Conservation (phyloP, 2,113 vertebrate genomes). For the Nettapus auritus region DNA sequence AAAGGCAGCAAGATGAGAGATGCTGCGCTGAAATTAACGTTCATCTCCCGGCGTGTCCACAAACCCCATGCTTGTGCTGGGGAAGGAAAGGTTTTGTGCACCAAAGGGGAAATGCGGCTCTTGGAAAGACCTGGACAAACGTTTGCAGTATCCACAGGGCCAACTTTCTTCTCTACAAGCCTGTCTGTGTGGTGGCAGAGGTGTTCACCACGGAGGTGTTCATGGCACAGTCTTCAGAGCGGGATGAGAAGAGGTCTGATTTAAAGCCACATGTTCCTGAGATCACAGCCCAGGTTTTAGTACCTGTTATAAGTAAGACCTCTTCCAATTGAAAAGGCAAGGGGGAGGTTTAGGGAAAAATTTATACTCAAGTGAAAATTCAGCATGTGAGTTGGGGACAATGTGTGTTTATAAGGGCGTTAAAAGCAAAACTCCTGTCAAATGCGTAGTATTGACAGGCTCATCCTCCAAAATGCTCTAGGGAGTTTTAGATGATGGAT, state of each 20-base stretch:
- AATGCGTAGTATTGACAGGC: background rate
- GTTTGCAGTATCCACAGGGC: background rate
- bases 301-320: background rate
- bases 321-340: background rate
- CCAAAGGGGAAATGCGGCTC: background rate
- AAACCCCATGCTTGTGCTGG: background rate
- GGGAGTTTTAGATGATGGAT: background rate
- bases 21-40: background rate
- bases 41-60: background rate
- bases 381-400: background rate
- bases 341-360: background rate
- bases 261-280: background rate
- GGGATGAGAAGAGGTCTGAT: too few species aligned
- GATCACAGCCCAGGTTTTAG: background rate
- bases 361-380: background rate
- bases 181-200: background rate
- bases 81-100: background rate
- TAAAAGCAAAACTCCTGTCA: background rate
- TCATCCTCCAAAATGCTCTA: background rate
- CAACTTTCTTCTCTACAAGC: background rate
- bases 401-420: background rate
- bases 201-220: background rate
- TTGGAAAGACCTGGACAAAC: background rate
- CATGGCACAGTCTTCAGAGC: background rate
- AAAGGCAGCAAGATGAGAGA: slow-evolving; percentile 19